A percentile compares a stretch with the other conserved stretches of the same genome.
phyloP scores from a whole-genome alignment of 2,113 vertebrate species.

The Aythya baeri region DNA sequence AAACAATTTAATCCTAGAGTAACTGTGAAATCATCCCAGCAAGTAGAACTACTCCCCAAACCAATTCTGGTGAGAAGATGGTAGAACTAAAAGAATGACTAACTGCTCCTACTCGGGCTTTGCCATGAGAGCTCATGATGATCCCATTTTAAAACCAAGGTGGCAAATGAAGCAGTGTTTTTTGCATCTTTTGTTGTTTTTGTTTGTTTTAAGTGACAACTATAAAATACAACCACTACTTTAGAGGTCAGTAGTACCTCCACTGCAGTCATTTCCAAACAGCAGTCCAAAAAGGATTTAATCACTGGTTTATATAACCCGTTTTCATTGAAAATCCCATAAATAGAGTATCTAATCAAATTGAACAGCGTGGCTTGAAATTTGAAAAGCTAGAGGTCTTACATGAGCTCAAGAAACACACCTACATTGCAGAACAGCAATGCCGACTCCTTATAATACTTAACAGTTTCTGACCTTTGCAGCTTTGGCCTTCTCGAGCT shows the following conservation, averaged over 20 bases:
- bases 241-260: conserved; percentile 9
- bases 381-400: not conserved
- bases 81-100: not conserved
- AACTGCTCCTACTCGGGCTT: not conserved
- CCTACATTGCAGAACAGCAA: not conserved
- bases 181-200: not conserved
- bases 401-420: not conserved
- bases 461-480: conserved; percentile 79
- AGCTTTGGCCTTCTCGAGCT: conserved; percentile 94
- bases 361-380: not conserved
- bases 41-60: not conserved
- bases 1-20: not conserved
- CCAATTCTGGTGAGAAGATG: not conserved
- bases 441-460: conserved; percentile 1
- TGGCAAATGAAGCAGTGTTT: not conserved
- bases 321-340: not conserved
- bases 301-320: not conserved
- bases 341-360: not conserved
- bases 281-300: not conserved
- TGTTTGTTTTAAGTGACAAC: not conserved
- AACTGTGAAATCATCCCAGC: not conserved
- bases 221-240: not conserved
- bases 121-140: not conserved
- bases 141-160: not conserved
- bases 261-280: not conserved